Base-by-base conservation (phyloP, 2,113 vertebrate species). In the Mirounga angustirostris region DNA sequence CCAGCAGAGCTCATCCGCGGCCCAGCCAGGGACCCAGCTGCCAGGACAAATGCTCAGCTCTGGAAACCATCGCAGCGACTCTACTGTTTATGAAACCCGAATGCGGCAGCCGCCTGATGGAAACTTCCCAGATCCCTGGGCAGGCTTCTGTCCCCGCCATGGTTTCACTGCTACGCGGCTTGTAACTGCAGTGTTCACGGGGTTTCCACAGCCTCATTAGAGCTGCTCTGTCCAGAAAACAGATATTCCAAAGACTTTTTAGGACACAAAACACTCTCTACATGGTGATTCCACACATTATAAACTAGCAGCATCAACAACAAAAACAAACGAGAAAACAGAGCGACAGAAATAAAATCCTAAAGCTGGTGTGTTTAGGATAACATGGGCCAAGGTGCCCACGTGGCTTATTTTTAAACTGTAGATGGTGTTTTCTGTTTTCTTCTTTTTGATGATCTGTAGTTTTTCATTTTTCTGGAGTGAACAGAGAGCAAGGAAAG, bases 51-150 rank as follows among this genome's bases (percentile, higher is more conserved):
- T 28, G 0, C 81, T 26, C 26, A 0, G 58, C 86, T 94, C 94
- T 95, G 94, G 86, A 85, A 86, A 46, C 21, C 0, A 21, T 24
- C 46, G 5, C 8, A 56, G 93, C 1, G 61, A 63, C 30, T 26
- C 89, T 73, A 22, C 85, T 89, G 85, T 95, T 85, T 80, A 93
- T 0, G 16, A 33, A 91, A 80, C 46, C 91, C 28, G 86, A 40
- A 52, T 65, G 26, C 73, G 28, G 76, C 95, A 16, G 94, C 85
- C 7, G 1, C 79, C 84, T 18, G 2, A 2, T 7, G 12, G 93
- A 79, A 63, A 56, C 54, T 36, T 36, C 93, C 58, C 85, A 65
- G 94, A 18, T 26, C 79, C 61, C 30, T 0, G 2, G 54, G 21
- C 46, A 30, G 7, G 74, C 18, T 16, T 40, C 15, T 5, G 36